These are phyloP conservation scores for Melitaea athalia DNA, from an alignment of 2,888 invertebrate genomes.

Conservation along the genomic window DNA sequence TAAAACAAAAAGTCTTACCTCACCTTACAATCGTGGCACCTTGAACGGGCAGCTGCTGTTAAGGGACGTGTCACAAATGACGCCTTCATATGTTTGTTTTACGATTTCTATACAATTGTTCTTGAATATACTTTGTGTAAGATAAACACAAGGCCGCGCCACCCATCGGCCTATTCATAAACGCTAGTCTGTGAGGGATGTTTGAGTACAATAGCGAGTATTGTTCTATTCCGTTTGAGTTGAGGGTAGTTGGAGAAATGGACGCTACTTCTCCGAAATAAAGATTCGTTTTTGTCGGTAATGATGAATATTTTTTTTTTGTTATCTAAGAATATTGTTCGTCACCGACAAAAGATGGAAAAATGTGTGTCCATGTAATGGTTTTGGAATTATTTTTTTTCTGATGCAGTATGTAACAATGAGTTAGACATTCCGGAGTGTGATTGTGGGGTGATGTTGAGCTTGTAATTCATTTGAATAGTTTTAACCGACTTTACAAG, in stretches of 20 bases:
- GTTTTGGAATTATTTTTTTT: constrained; percentile 30
- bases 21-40: constrained; percentile 49
- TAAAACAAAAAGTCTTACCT: constrained; percentile 55
- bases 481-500: too few species aligned
- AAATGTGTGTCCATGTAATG: constrained; percentile 32
- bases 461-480: background rate
- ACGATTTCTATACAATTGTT: constrained; percentile 58
- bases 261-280: constrained; percentile 60
- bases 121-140: constrained; percentile 38
- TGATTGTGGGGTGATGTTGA: background rate
- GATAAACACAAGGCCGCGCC: constrained; percentile 37
- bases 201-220: constrained; percentile 54
- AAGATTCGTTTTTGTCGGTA: constrained; percentile 63
- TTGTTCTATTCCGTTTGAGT: constrained; percentile 55
- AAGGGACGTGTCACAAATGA: constrained; percentile 67
- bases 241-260: constrained; percentile 59
- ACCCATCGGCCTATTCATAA: constrained; percentile 59
- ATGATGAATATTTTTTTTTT: constrained; percentile 64
- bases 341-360: constrained; percentile 46
- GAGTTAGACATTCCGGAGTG: background rate
- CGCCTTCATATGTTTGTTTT: constrained; percentile 61
- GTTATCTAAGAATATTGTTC: constrained; percentile 56
- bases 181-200: constrained; percentile 39
- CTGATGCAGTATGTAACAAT: constrained; percentile 4
- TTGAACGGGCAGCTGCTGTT: constrained; percentile 61